Evolutionary conservation across 2,888 invertebrate genomes (phyloP).

Genomic region (Dyspetes luteomarginatus): DNA sequence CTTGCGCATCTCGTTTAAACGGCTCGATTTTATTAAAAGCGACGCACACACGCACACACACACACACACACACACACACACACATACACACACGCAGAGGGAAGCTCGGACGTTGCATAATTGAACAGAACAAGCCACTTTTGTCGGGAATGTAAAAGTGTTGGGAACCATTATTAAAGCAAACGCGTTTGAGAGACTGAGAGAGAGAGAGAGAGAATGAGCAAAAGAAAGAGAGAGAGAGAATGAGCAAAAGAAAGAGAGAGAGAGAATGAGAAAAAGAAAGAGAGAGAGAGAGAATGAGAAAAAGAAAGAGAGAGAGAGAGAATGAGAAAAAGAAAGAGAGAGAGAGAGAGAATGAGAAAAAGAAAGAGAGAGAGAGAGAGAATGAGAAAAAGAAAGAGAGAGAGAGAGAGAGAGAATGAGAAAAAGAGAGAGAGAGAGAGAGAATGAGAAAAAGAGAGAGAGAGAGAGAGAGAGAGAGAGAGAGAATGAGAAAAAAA

Average conservation of each 20-base stretch:
- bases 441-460: not conserved
- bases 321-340: no score
- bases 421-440: not conserved
- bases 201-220: not conserved
- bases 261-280: not conserved
- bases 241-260: no score
- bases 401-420: not conserved
- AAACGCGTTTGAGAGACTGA: constrained; percentile 20
- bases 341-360: no score
- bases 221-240: not conserved
- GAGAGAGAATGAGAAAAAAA: not conserved
- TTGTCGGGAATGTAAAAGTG: constrained; percentile 55
- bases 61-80: constrained; percentile 28
- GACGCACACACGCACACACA: constrained; percentile 24
- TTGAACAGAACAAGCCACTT: constrained; percentile 70
- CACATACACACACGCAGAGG: constrained; percentile 15
- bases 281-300: not conserved
- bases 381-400: not conserved
- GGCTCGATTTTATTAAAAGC: constrained; percentile 69
- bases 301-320: not conserved
- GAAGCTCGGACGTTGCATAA: constrained; percentile 66
- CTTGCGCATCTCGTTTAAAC: constrained; percentile 29
- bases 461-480: not conserved
- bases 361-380: not conserved
- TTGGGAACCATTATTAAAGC: constrained; percentile 22